Conservation (phyloP, 2,888 invertebrate genomes). For the Yponomeuta sedellus region DNA sequence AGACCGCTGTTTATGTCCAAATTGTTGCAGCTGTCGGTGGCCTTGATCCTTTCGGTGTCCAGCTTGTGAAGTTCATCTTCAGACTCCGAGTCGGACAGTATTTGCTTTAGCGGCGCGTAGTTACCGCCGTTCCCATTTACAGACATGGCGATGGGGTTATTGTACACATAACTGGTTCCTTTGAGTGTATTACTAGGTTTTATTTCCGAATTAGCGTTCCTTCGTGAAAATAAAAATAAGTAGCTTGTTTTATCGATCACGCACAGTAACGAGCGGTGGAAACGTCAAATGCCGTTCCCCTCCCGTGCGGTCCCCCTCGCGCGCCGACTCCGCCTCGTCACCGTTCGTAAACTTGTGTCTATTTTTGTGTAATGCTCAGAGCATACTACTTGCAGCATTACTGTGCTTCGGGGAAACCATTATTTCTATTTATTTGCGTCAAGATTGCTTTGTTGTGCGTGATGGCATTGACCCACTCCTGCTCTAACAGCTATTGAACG, state of each 20-base stretch:
- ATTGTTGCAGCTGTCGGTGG: slow-evolving; percentile 58
- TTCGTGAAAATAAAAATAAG: background rate
- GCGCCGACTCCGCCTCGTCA: background rate
- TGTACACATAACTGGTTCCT: background rate
- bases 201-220: background rate
- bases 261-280: background rate
- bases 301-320: background rate
- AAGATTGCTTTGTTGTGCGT: background rate
- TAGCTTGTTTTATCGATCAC: background rate
- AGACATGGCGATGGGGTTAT: slow-evolving; percentile 46
- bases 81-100: slow-evolving; percentile 85
- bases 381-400: background rate
- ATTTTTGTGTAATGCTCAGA: background rate
- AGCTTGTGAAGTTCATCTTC: slow-evolving; percentile 78
- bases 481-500: no score
- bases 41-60: slow-evolving; percentile 52
- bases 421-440: background rate
- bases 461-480: background rate
- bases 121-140: slow-evolving; percentile 68
- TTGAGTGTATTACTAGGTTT: background rate
- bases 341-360: background rate
- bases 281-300: background rate
- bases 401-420: background rate
- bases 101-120: slow-evolving; percentile 86
- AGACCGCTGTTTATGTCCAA: slow-evolving; percentile 65